Base-by-base conservation (phyloP, 1,140 invertebrate genomes). In the Zaprionus inermis region DNA sequence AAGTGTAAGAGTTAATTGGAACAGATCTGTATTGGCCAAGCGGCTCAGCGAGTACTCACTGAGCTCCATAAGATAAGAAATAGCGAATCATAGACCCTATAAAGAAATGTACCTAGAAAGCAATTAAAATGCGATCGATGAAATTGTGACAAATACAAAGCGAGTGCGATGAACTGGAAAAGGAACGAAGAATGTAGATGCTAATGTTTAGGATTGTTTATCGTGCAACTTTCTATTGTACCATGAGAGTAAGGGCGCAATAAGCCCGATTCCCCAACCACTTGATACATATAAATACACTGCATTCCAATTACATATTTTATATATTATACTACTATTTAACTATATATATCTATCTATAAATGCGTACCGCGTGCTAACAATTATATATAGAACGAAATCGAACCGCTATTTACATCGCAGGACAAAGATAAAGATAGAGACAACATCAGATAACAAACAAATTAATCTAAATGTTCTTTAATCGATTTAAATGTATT, bases 401-500 rank as follows among this genome's bases (percentile, higher is more conserved):
- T 49, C 49, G 46, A 70, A 41, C 36, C 41, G 67, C 67, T 75
- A 74, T 74, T 74, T 74, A 74, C 72, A 74, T 70, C 24, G 51
- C 36, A 46, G 54, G 20, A 52, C 18, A 22, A 22, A 49, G 44
- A 49, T 49, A 18, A 49, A 22, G 18, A 22, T 22, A 7, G 16
- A 69, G 60, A 30, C 65, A 86, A 77, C 64, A 83, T 63, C 69
- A 76, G 59, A 51, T 54, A 67, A 72, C 52, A 51, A 57, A 71
- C 65, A 86, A 89, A 72, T 84, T 89, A 90, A 84, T 89, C 85
- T 89, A 90, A 89, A 89, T 89, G 84, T 89, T 89, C 84, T 89
- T 90, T 76, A 90, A 84, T 81, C 76, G 79, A 89, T 78, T 89
- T 78, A 84, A 89, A 89, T 90, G 84, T 89, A 89, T 89, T 90